phyloP scores from a whole-genome alignment of 2,113 vertebrate genomes.

The Chionomys nivalis region DNA sequence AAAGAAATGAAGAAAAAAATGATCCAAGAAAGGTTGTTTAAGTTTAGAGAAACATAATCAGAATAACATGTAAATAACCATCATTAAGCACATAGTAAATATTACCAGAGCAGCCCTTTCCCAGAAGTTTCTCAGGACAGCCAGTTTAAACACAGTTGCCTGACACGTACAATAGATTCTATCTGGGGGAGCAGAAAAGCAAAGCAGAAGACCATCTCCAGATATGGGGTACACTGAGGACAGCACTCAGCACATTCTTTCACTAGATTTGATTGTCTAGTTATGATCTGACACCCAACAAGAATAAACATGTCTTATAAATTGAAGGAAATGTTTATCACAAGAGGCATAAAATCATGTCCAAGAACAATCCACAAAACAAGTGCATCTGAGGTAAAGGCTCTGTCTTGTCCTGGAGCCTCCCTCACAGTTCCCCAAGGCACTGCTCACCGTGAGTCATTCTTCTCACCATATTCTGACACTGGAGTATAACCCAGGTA shows the following conservation, averaged over 20 bases:
- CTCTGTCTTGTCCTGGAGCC: neutral
- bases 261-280: neutral
- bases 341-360: neutral
- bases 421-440: neutral
- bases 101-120: neutral
- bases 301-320: neutral
- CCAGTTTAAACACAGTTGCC: too few species aligned
- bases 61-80: neutral
- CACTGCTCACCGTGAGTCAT: neutral
- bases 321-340: neutral
- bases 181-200: neutral
- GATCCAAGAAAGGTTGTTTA: neutral
- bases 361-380: neutral
- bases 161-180: neutral
- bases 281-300: neutral
- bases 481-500: neutral
- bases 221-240: neutral
- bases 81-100: neutral
- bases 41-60: neutral
- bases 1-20: too few species aligned
- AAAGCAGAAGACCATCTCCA: neutral
- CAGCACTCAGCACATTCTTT: neutral
- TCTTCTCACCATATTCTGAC: neutral
- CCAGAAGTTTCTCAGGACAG: neutral
- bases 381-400: neutral